These are phyloP conservation scores for Riptortus pedestris DNA, from an alignment of 1,140 invertebrate genomes.

Conservation along the genomic window DNA sequence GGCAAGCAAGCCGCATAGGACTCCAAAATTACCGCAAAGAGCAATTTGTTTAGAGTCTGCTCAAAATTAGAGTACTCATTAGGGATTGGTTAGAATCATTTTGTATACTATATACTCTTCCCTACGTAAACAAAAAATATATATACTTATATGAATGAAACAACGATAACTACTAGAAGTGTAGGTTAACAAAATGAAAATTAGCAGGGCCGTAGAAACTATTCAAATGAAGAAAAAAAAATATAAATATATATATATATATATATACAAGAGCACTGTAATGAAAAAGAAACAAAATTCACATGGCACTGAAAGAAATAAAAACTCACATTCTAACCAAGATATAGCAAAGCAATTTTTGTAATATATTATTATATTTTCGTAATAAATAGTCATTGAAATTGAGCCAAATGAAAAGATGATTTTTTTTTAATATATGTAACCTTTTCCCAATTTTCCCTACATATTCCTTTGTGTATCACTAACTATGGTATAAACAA, in stretches of 20 bases:
- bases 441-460: too few relatives aligned
- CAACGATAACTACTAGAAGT: conserved; percentile 18
- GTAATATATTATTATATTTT: conserved; percentile 33
- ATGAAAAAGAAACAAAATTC: conserved; percentile 17
- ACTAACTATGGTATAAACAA: too few relatives aligned
- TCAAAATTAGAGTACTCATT: conserved; percentile 22
- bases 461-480: too few relatives aligned
- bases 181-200: conserved; percentile 7
- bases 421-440: too few relatives aligned
- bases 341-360: conserved; percentile 29
- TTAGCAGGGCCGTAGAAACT: conserved; percentile 24
- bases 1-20: conserved; percentile 21
- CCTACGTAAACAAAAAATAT: conserved; percentile 22
- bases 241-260: too few relatives aligned
- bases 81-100: conserved; percentile 23
- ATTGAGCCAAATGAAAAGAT: conserved; percentile 17
- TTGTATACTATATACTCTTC: conserved; percentile 28
- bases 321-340: conserved; percentile 27
- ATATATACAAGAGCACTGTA: conserved; percentile 17
- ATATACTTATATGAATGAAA: conserved; percentile 14
- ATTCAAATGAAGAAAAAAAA: conserved; percentile 11
- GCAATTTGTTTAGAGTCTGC: conserved; percentile 27
- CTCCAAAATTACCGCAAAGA: conserved; percentile 23
- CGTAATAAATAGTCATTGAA: conserved; percentile 31
- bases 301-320: conserved; percentile 23